These are phyloP conservation scores for Monopterus albus DNA, from an alignment of 2,113 vertebrate genomes.

Conservation along the genomic window DNA sequence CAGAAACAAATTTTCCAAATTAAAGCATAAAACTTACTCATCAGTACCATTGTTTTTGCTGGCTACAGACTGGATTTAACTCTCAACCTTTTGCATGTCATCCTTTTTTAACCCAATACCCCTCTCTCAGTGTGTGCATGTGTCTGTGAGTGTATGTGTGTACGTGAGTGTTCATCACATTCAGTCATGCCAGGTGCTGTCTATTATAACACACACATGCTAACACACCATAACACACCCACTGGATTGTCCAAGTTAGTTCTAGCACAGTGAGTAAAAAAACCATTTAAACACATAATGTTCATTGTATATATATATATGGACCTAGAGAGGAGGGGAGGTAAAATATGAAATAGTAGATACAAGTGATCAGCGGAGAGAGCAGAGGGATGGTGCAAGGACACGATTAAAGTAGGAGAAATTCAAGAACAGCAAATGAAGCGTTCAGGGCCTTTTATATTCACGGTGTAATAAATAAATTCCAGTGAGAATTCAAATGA, in stretches of 20 bases:
- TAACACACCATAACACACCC: constrained; percentile 45
- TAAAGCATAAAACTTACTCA: constrained; percentile 29
- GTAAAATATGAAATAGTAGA: constrained; percentile 8
- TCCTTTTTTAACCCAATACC: background rate
- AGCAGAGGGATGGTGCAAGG: constrained; percentile 13
- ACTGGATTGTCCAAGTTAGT: constrained; percentile 23
- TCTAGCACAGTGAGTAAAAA: constrained; percentile 43
- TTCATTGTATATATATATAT: constrained; percentile 33
- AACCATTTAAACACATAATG: constrained; percentile 22
- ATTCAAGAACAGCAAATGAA: constrained; percentile 25
- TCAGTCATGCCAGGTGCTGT: constrained; percentile 57
- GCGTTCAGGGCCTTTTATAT: constrained; percentile 23
- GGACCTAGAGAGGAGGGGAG: constrained; percentile 8
- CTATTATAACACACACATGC: constrained; percentile 21
- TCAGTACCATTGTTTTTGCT: constrained; percentile 17
- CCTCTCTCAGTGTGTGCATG: background rate
- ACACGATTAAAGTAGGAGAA: constrained; percentile 19
- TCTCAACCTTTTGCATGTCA: background rate
- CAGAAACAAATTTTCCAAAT: constrained; percentile 39
- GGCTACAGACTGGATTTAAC: constrained; percentile 21
- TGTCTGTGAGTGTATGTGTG: no score
- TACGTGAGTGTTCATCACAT: constrained; percentile 33
- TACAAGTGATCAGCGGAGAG: constrained; percentile 18
- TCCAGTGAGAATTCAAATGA: constrained; percentile 19
- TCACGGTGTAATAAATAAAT: constrained; percentile 30